A percentile compares a stretch with the other conserved stretches of the same genome.
phyloP scores from a whole-genome alignment of 2,888 invertebrate species.

The Allophyes oxyacanthae region DNA sequence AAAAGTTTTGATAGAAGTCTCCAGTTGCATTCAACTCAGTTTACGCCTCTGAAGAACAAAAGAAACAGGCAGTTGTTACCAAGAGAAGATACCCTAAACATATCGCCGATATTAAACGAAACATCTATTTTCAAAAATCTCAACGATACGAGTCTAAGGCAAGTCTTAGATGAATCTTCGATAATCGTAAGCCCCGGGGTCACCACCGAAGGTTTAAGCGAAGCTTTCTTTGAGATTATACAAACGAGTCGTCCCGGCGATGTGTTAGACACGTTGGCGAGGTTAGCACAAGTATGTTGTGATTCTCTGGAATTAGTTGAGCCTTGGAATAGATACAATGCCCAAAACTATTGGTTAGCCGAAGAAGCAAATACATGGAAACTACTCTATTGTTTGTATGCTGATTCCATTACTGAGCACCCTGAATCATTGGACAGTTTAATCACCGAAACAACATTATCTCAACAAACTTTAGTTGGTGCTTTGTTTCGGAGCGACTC shows the following conservation, averaged over 20 bases:
- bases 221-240: constrained; percentile 85
- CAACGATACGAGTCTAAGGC: constrained; percentile 83
- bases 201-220: constrained; percentile 76
- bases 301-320: constrained; percentile 89
- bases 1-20: constrained; percentile 76
- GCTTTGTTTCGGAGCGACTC: constrained; percentile 85
- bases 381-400: constrained; percentile 94
- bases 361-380: constrained; percentile 97
- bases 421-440: constrained; percentile 86
- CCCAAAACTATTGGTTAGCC: constrained; percentile 90
- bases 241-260: constrained; percentile 83
- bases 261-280: constrained; percentile 90
- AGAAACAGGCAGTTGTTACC: constrained; percentile 73
- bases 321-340: constrained; percentile 85
- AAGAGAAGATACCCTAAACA: constrained; percentile 82
- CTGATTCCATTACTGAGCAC: constrained; percentile 92
- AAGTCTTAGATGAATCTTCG: constrained; percentile 83
- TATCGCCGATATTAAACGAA: constrained; percentile 84
- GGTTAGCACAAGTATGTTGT: constrained; percentile 91
- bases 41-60: constrained; percentile 77
- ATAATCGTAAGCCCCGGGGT: constrained; percentile 70
- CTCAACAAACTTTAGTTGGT: constrained; percentile 78
- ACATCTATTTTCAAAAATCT: constrained; percentile 84
- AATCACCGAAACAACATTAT: constrained; percentile 78
- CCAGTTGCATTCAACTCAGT: constrained; percentile 76